These are phyloP conservation scores for Vanessa cardui DNA, from an alignment of 2,888 invertebrate genomes.

Conservation along the genomic window DNA sequence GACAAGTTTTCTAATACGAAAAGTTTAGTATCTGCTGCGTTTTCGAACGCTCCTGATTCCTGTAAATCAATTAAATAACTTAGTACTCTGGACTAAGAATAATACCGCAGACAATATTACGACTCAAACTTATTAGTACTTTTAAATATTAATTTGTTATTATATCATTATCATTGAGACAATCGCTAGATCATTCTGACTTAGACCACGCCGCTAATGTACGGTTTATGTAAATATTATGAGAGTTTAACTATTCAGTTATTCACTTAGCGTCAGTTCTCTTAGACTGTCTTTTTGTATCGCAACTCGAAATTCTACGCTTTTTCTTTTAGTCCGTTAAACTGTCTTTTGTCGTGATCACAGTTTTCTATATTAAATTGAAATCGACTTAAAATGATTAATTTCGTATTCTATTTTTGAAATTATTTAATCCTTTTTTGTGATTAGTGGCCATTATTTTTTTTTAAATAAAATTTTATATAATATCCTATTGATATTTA, in stretches of 20 bases:
- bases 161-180: too few relatives aligned
- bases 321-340: slow-evolving; percentile 49
- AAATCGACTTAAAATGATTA: slow-evolving; percentile 62
- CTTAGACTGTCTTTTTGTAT: slow-evolving; percentile 71
- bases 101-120: too few relatives aligned
- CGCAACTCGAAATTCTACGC: slow-evolving; percentile 57
- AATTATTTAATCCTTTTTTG: neutral
- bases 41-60: too few relatives aligned
- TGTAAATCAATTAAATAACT: too few relatives aligned
- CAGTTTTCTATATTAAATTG: slow-evolving; percentile 44
- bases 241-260: slow-evolving; percentile 82
- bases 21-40: too few relatives aligned
- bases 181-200: slow-evolving; percentile 50
- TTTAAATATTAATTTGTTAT: too few relatives aligned
- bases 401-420: slow-evolving; percentile 42
- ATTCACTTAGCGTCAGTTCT: slow-evolving; percentile 77
- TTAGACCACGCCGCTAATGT: slow-evolving; percentile 68
- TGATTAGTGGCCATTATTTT: too few relatives aligned
- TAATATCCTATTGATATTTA: too few relatives aligned
- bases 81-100: too few relatives aligned
- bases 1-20: too few relatives aligned
- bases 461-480: too few relatives aligned
- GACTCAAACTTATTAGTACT: too few relatives aligned
- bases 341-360: slow-evolving; percentile 46
- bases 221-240: slow-evolving; percentile 79